Evolutionary conservation across 2,888 invertebrate species (phyloP).

Genomic region (Coleophora deauratella): DNA sequence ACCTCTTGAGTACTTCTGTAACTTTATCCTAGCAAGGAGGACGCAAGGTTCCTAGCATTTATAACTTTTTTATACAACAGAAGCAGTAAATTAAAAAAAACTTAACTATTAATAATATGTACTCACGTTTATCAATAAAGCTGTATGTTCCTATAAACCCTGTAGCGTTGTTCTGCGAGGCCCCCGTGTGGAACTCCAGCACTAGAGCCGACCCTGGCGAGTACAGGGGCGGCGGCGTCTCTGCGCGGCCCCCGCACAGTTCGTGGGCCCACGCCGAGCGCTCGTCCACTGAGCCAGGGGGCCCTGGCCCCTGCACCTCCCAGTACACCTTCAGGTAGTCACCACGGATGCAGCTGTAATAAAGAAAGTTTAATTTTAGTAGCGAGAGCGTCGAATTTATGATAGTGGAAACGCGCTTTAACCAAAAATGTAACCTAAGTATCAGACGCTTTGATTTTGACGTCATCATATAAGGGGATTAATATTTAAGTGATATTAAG

Average conservation of each 20-base stretch:
- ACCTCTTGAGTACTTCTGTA: too few relatives aligned
- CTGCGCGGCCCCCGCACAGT: constrained; percentile 80
- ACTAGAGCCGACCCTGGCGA: constrained; percentile 83
- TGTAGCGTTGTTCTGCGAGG: constrained; percentile 68
- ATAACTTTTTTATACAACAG: too few relatives aligned
- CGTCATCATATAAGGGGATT: too few relatives aligned
- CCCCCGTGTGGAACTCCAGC: constrained; percentile 80
- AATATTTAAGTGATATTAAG: too few relatives aligned
- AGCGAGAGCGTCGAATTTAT: background rate
- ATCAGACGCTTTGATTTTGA: too few relatives aligned
- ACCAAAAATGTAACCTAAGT: too few relatives aligned
- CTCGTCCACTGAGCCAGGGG: constrained; percentile 81
- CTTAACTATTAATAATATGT: too few relatives aligned
- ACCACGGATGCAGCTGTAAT: constrained; percentile 81
- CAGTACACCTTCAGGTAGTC: constrained; percentile 87
- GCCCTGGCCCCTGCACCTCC: constrained; percentile 82
- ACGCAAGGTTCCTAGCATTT: too few relatives aligned
- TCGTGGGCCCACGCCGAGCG: constrained; percentile 83
- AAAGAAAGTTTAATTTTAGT: constrained; percentile 10
- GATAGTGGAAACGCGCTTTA: too few relatives aligned
- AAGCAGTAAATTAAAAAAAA: too few relatives aligned
- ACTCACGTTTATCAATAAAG: constrained; percentile 85
- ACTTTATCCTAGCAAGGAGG: too few relatives aligned
- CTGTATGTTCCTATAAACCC: constrained; percentile 85
- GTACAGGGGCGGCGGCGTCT: constrained; percentile 82